Base-by-base conservation (phyloP, 1,140 invertebrate species). In the Alviniconcha marisindica region DNA sequence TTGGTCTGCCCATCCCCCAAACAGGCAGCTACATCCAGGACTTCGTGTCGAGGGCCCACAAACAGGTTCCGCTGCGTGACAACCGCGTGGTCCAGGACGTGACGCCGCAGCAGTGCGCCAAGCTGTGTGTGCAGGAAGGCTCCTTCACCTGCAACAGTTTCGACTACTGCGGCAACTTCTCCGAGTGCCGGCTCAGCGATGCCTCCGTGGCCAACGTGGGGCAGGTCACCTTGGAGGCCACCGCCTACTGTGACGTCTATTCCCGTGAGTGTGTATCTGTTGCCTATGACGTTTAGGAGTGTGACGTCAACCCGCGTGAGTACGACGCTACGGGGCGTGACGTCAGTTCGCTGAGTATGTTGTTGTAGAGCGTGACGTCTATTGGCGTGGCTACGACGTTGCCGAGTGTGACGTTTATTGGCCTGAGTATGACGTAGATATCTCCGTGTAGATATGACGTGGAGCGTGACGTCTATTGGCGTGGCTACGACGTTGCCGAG, bases 21-120 rank as follows among this genome's bases (percentile, higher is more conserved):
- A 21, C 77, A 91, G 90, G 86, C 63, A 87, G 90, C 44, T 91
- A 90, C 77, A 76, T 87, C 14, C 84, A 87, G 44, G 90, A 91
- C 74, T 91, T 90, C 69, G 74, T 86, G 36, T 60, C 84, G 48
- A 86, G 71, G n/a, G 42, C 69, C 2, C 66, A 87, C 56, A 82
- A 81, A 28, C 31, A 80, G 15, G 85, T 90, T 1, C 48, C 71
- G 18, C 82, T 90, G 31, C 42, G 21, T 0, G 85, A 88, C 66
- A 86, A 91, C 78, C 84, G 89, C 18, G 84, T 91, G n/a, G 84
- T 91, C 14, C 51, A 66, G 10, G 84, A 84, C 12, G 76, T 91
- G 15, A 84, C 79, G 24, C 85, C 87, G 15, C 74, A 83, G 5
- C 86, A 91, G 73, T 91, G 90, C 81, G 90, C 90, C 38, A 90